Conservation (phyloP, 2,797 vertebrate genomes). For the Craterocephalus amniculus region DNA sequence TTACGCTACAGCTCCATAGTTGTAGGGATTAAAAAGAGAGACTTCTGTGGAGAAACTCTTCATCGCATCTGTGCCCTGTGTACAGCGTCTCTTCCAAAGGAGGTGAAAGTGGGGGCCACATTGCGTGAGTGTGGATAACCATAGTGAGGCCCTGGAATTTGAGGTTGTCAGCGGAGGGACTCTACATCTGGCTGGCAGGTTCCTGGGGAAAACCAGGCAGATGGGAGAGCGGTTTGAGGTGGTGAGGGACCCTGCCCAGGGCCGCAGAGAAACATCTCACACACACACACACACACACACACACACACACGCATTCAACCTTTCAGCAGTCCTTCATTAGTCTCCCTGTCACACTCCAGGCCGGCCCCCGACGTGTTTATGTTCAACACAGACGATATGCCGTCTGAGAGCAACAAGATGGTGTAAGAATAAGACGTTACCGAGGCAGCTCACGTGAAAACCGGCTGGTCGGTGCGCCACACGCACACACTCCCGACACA, state of each 20-base stretch:
- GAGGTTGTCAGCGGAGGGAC: conserved; percentile 58
- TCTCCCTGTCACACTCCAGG: conserved; percentile 56
- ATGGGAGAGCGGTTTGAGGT: conserved; percentile 49
- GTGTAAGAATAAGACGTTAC: conserved; percentile 22
- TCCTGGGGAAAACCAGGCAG: conserved; percentile 45
- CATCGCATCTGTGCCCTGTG: conserved; percentile 32
- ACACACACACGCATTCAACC: conserved; percentile 19
- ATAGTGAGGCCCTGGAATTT: conserved; percentile 57
- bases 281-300: conserved; percentile 19
- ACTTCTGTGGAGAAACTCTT: background rate
- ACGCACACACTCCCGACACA: background rate
- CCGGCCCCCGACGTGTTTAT: conserved; percentile 59
- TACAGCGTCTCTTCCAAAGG: conserved; percentile 23
- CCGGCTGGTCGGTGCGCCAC: conserved; percentile 23
- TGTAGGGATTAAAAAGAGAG: background rate
- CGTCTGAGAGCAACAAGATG: conserved; percentile 32
- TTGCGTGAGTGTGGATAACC: conserved; percentile 54
- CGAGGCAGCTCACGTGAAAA: conserved; percentile 42
- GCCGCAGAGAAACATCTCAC: conserved; percentile 33
- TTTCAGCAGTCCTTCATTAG: conserved; percentile 66
- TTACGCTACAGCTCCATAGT: background rate
- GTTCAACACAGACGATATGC: conserved; percentile 49
- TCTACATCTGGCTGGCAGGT: conserved; percentile 78
- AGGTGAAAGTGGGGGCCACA: conserved; percentile 38
- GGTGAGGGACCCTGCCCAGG: conserved; percentile 43